phyloP scores from a whole-genome alignment of 2,888 invertebrate genomes.

The Cerceris ruficornis region DNA sequence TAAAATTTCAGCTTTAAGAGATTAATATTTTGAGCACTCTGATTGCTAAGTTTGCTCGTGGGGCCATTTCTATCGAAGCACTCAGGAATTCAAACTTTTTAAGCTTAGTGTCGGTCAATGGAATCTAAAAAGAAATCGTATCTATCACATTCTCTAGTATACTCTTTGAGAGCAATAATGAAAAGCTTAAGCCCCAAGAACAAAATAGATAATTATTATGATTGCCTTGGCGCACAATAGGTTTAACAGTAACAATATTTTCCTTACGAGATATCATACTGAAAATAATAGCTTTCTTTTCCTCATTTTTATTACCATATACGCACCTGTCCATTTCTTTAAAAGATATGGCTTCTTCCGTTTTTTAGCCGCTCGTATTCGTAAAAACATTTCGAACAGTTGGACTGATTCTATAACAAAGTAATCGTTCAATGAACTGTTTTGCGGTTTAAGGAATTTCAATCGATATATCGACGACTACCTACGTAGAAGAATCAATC shows the following conservation, averaged over 20 bases:
- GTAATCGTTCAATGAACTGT: background rate
- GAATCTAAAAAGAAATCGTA: conserved; percentile 23
- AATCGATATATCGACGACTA: conserved; percentile 18
- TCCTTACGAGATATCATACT: conserved; percentile 40
- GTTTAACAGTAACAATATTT: conserved; percentile 58
- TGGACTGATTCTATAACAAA: conserved; percentile 42
- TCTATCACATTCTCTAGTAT: conserved; percentile 6
- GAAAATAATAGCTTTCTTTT: conserved; percentile 50
- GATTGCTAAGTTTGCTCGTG: conserved; percentile 38
- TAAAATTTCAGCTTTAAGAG: conserved; percentile 32
- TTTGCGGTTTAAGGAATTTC: background rate
- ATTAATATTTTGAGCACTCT: conserved; percentile 51
- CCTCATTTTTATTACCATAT: conserved; percentile 40
- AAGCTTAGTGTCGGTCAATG: conserved; percentile 2
- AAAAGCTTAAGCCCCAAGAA: conserved; percentile 49
- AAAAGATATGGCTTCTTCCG: conserved; percentile 42
- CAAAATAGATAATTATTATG: conserved; percentile 50
- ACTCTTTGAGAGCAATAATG: background rate
- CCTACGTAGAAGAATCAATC: conserved; percentile 85
- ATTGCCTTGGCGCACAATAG: conserved; percentile 58
- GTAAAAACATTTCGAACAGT: conserved; percentile 44
- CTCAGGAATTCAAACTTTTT: conserved; percentile 10
- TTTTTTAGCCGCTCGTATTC: conserved; percentile 40
- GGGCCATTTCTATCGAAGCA: conserved; percentile 20
- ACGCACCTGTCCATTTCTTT: conserved; percentile 49